phyloP scores from a whole-genome alignment of 2,113 vertebrate species.

The Nicator chloris region DNA sequence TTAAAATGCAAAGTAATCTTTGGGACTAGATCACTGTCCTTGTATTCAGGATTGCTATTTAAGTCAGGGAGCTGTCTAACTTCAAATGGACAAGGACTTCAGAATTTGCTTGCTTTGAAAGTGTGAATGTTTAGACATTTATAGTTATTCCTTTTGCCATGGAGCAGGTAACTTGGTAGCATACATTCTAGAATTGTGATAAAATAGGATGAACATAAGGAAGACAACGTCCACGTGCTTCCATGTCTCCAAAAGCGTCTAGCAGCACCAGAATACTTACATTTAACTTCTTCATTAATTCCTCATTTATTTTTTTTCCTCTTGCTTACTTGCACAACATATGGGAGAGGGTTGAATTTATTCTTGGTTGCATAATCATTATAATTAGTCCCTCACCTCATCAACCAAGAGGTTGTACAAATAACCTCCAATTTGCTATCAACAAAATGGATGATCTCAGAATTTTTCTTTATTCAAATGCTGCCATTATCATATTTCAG shows the following conservation, averaged over 20 bases:
- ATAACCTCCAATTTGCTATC: background rate
- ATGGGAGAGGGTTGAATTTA: background rate
- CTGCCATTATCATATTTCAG: background rate
- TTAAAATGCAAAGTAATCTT: background rate
- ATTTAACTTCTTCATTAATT: background rate
- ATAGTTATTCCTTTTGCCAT: background rate
- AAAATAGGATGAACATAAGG: background rate
- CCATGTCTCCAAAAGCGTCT: background rate
- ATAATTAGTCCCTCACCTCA: constrained; percentile 13
- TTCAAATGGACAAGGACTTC: background rate
- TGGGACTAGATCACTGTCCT: background rate
- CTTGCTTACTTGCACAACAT: background rate
- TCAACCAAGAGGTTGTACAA: background rate
- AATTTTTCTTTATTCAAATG: background rate
- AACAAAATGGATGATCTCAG: background rate
- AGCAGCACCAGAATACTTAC: background rate
- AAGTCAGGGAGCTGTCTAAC: background rate
- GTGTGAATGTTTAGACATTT: background rate
- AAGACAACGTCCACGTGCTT: background rate
- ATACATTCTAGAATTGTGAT: background rate
- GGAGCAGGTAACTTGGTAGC: background rate
- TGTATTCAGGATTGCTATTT: background rate
- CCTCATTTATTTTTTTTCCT: background rate
- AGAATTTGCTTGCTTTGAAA: background rate
- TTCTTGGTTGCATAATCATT: constrained; percentile 5